Base-by-base conservation (phyloP, 1,140 invertebrate genomes). In the Anoplolepis gracilipes region DNA sequence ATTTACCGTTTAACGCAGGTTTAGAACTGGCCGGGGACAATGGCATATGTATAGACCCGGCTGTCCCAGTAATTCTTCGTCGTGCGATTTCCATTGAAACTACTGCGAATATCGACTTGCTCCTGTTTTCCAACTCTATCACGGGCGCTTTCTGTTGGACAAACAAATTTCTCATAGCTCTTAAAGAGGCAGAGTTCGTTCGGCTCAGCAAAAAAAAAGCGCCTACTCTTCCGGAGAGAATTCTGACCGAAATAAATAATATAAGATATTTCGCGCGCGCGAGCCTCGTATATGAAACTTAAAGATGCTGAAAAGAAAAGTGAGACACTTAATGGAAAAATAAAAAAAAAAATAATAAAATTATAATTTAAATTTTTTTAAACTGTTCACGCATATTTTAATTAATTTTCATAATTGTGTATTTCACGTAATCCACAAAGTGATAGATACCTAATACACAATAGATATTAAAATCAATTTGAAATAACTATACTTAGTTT, bases 31-130 rank as follows among this genome's bases (percentile, higher is more conserved):
- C 25, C 10, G 25, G 11, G 49, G 53, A 82, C 78, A 82, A 82
- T 46, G 78, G 67, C 67, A 69, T 61, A 61, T 61, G 78, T 82
- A 82, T 82, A 82, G 78, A 33, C 67, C 8, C 33, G 49, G 33
- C 25, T 82, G 78, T 82, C 67, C 78, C 28, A 73, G 67, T 73
- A 82, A 82, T 39, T 82, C 67, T 72, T 59, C 78, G 78, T 59
- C 78, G 78, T 72, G 67, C 65, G 78, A 82, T 82, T 82, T 82
- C 55, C 67, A 82, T 55, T 59, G 78, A 82, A 82, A 73, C 78
- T 82, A 73, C 78, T 1, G 64, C 36, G 25, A 70, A 25, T 82
- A 82, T 82, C 78, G 78, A 82, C 78, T 82, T 72, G 78, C 28
- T 82, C 78, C 53, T 82, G 67, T 82, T 82, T 72, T 82, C 67